These are phyloP conservation scores for Neoscelio sp. DNA, from an alignment of 2,888 invertebrate genomes.

Conservation along the genomic window DNA sequence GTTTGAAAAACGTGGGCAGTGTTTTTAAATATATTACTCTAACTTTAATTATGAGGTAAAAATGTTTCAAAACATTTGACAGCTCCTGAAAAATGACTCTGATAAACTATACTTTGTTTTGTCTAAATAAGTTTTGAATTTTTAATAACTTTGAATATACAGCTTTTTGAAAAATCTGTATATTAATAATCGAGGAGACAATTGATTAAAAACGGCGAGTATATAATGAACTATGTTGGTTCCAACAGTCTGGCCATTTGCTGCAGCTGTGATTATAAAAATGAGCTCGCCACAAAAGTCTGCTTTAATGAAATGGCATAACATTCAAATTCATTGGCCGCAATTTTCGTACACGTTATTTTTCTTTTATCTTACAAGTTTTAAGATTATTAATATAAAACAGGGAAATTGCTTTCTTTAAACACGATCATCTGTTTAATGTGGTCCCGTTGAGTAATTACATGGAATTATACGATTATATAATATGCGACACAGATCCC, in stretches of 20 bases:
- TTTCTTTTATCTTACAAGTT: conserved; percentile 71
- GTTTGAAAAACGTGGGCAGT: no score
- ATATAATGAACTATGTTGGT: no score
- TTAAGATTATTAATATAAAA: conserved; percentile 1
- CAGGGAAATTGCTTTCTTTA: conserved; percentile 1
- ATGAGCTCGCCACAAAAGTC: conserved; percentile 15
- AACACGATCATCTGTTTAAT: conserved; percentile 1
- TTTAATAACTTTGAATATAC: no score
- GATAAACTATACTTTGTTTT: no score
- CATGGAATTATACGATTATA: neutral
- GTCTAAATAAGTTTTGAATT: no score
- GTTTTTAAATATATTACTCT: no score
- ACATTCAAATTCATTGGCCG: neutral
- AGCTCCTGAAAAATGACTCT: no score
- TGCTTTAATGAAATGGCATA: conserved; percentile 1
- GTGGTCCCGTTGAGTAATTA: neutral
- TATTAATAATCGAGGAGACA: no score
- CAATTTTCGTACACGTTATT: neutral
- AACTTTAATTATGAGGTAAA: no score
- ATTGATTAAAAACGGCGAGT: no score
- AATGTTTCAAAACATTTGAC: no score
- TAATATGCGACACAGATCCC: neutral
- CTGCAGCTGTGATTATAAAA: conserved; percentile 29
- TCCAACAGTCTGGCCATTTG: conserved; percentile 17
- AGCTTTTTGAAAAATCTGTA: no score